Percentiles rank a stretch among this genome's conserved stretches.
phyloP scores from a whole-genome alignment of 2,113 vertebrate genomes.

The Catagonus wagneri region DNA sequence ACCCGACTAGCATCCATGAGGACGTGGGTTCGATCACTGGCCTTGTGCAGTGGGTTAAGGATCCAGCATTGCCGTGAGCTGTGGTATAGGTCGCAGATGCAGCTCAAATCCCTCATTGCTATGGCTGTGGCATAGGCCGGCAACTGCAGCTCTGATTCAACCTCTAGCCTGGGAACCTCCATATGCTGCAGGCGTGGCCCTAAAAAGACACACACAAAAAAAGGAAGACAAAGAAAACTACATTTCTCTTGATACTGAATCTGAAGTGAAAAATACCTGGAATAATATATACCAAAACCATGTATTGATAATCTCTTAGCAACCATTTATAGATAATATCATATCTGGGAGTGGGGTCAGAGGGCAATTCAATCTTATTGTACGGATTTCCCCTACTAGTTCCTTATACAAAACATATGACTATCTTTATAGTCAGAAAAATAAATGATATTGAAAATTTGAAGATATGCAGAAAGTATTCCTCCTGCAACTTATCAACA shows the following conservation, averaged over 20 bases:
- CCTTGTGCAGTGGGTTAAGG: no score
- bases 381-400: background rate
- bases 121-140: no score
- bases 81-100: no score
- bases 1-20: no score
- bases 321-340: background rate
- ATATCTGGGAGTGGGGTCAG: background rate
- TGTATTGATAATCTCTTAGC: background rate
- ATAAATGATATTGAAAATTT: conserved; percentile 20
- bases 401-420: background rate
- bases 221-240: background rate
- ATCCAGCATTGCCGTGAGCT: no score
- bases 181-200: no score
- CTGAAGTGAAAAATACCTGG: background rate
- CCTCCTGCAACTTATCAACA: background rate
- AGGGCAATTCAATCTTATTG: conserved; percentile 5
- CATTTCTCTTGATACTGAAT: background rate
- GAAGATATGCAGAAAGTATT: background rate
- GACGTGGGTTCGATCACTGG: no score
- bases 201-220: no score
- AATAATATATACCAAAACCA: background rate
- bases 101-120: no score
- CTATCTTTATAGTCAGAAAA: background rate
- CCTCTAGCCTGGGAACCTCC: no score
- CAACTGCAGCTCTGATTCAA: no score